These are phyloP conservation scores for Gadopsis marmoratus DNA, from an alignment of 2,797 vertebrate genomes.

Conservation along the genomic window DNA sequence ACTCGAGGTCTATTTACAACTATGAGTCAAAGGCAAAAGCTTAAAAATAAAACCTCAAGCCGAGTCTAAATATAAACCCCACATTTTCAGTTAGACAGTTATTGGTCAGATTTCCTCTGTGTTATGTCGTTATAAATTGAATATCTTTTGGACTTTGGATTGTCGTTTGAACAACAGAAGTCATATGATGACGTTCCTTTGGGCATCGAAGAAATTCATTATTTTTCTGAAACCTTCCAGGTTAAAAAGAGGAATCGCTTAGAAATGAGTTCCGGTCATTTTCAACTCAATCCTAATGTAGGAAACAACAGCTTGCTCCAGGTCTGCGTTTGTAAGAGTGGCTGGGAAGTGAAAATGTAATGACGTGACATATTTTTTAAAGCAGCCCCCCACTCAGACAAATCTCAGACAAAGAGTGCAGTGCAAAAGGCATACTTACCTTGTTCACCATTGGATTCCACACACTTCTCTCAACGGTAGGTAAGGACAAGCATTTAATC, in stretches of 20 bases:
- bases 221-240: neutral
- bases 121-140: neutral
- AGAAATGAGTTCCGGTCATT: neutral
- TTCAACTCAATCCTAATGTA: neutral
- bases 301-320: neutral
- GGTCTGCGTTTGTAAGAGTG: neutral
- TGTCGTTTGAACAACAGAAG: neutral
- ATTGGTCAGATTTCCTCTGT: neutral
- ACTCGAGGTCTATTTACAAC: conserved; percentile 28
- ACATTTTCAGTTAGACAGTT: neutral
- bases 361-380: neutral
- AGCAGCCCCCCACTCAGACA: neutral
- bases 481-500: conserved; percentile 42
- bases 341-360: neutral
- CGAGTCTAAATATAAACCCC: conserved; percentile 18
- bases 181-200: neutral
- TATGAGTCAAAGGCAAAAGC: conserved; percentile 21
- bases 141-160: neutral
- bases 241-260: neutral
- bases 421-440: neutral
- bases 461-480: neutral
- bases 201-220: neutral
- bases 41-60: conserved; percentile 12
- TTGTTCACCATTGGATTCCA: neutral
- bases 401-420: neutral